A percentile compares a stretch with the other conserved stretches of the same genome.
These are phyloP conservation scores for Zingel zingel DNA, from an alignment of 2,113 vertebrate genomes.

Conservation along the genomic window DNA sequence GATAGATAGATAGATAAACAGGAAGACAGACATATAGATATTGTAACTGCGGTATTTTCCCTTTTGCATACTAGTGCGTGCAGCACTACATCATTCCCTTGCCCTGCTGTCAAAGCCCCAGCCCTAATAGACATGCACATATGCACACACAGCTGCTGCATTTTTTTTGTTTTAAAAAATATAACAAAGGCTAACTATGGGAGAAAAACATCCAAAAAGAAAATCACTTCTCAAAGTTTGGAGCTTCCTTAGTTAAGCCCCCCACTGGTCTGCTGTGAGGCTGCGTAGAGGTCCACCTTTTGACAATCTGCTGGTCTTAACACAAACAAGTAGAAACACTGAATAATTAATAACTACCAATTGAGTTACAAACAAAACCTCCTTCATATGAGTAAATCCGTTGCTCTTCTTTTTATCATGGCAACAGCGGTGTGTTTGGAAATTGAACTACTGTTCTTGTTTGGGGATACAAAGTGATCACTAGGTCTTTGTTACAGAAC, in stretches of 20 bases:
- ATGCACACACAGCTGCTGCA: not conserved
- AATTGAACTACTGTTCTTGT: too few relatives aligned
- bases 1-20: not conserved
- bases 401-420: not conserved
- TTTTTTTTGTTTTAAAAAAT: constrained; percentile 3
- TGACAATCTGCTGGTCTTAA: not conserved
- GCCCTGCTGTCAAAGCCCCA: constrained; percentile 35
- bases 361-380: not conserved
- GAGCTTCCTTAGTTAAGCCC: not conserved
- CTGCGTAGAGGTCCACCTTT: too few relatives aligned
- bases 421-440: not conserved
- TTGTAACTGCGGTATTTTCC: constrained; percentile 37
- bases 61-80: constrained; percentile 34
- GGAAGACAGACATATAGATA: not conserved
- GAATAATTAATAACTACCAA: not conserved
- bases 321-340: not conserved
- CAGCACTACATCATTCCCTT: constrained; percentile 49
- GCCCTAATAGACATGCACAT: constrained; percentile 20
- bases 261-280: not conserved
- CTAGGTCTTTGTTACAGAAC: not conserved
- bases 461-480: not conserved
- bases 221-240: not conserved
- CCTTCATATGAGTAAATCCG: not conserved
- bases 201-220: not conserved
- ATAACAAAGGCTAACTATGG: not conserved